These are phyloP conservation scores for Watsonalla binaria DNA, from an alignment of 2,888 invertebrate species.

Conservation along the genomic window DNA sequence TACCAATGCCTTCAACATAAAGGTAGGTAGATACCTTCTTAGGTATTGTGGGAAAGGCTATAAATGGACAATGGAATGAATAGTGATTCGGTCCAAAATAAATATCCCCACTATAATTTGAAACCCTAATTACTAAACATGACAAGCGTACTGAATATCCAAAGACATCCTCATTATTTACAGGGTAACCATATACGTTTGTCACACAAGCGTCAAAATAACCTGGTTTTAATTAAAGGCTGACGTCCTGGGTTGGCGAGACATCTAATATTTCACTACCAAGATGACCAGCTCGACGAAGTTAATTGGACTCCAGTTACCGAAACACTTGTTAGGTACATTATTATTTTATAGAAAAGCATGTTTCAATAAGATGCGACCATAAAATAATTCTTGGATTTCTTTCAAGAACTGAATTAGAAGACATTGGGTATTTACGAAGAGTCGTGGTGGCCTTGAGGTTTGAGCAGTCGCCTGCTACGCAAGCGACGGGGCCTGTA, in stretches of 20 bases:
- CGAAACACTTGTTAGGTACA: conserved; percentile 36
- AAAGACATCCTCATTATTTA: conserved; percentile 56
- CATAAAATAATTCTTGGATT: background rate
- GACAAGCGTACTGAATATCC: conserved; percentile 30
- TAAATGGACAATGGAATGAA: no score
- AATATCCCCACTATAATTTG: background rate
- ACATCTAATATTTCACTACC: conserved; percentile 48
- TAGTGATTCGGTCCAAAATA: background rate
- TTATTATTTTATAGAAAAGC: background rate
- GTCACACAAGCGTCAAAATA: conserved; percentile 57
- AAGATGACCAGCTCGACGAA: conserved; percentile 52
- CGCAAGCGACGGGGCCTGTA: no score
- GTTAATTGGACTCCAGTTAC: conserved; percentile 61
- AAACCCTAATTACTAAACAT: background rate
- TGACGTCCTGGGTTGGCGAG: conserved; percentile 30
- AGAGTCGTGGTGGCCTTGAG: no score
- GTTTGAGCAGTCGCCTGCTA: no score
- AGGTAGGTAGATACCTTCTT: no score
- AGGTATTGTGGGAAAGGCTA: no score
- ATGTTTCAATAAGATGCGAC: background rate
- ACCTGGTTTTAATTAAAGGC: conserved; percentile 61
- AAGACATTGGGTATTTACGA: no score
- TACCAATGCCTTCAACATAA: no score
- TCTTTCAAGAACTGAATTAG: no score
- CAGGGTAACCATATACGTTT: conserved; percentile 53